Conservation (phyloP, 2,797 vertebrate genomes). For the Glyptemys insculpta region DNA sequence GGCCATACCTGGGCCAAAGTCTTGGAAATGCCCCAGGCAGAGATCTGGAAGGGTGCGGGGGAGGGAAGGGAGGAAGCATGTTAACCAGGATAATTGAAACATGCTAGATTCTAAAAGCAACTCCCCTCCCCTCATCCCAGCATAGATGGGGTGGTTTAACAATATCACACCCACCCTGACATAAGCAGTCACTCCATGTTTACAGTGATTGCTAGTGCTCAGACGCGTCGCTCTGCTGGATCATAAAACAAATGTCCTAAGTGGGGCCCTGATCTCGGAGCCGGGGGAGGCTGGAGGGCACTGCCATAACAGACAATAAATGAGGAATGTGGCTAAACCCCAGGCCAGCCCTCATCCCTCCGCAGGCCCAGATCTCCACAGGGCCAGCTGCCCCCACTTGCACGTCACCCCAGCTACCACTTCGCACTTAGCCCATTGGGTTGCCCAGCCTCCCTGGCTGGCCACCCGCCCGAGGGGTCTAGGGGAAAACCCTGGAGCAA, state of each 20-base stretch:
- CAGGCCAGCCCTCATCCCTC: rapidly evolving
- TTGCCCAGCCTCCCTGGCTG: rapidly evolving
- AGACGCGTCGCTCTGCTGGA: not conserved
- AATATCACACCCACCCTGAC: no score
- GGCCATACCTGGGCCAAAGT: not conserved
- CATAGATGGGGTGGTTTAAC: not conserved
- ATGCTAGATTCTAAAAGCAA: not conserved
- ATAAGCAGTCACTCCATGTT: not conserved
- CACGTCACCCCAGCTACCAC: constrained; percentile 52
- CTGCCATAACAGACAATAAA: not conserved
- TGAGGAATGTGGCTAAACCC: not conserved
- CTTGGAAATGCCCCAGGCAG: not conserved
- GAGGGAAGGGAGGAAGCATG: not conserved
- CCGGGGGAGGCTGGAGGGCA: no score
- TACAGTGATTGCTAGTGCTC: no score
- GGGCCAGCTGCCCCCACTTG: rapidly evolving
- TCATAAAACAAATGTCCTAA: not conserved
- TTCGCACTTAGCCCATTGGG: rapidly evolving
- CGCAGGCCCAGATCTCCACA: not conserved
- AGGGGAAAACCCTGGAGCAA: not conserved
- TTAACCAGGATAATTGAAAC: not conserved
- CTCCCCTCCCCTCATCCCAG: not conserved
- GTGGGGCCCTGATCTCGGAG: not conserved
- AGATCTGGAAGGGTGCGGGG: no score
- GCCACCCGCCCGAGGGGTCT: not conserved